Percentiles rank a stretch among this genome's conserved stretches.
These are phyloP conservation scores for Drosophila picticornis DNA, from an alignment of 2,888 invertebrate genomes.

Conservation along the genomic window DNA sequence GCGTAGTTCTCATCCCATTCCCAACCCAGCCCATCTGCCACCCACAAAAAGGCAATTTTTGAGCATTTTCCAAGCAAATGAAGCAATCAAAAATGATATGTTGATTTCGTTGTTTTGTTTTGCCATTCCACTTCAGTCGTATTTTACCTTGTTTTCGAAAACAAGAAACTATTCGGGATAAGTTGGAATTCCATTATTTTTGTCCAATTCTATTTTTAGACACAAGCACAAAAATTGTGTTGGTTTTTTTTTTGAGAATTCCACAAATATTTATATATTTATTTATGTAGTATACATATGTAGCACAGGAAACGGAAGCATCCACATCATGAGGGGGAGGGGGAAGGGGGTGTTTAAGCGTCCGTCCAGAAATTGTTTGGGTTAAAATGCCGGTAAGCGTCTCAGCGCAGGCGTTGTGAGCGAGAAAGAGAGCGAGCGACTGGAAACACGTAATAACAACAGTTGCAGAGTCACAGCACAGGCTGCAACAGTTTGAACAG, in stretches of 20 bases:
- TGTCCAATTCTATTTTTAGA: slow-evolving; percentile 61
- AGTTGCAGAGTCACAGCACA: slow-evolving; percentile 48
- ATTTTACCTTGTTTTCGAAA: slow-evolving; percentile 69
- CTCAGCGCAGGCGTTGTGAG: slow-evolving; percentile 67
- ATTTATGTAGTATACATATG: slow-evolving; percentile 3
- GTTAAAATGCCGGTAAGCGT: slow-evolving; percentile 74
- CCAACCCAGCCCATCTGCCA: slow-evolving; percentile 4
- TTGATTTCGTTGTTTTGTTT: slow-evolving; percentile 44
- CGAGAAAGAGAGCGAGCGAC: slow-evolving; percentile 10
- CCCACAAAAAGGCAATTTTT: slow-evolving; percentile 12
- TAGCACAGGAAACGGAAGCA: slow-evolving; percentile 59
- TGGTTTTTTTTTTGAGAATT: slow-evolving; percentile 19
- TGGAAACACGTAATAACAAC: slow-evolving; percentile 34
- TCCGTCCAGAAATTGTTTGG: slow-evolving; percentile 33
- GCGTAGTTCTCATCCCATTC: background rate
- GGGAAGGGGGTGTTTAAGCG: background rate
- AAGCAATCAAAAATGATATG: slow-evolving; percentile 55
- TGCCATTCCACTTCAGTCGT: slow-evolving; percentile 66
- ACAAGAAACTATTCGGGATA: slow-evolving; percentile 44
- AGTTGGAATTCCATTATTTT: slow-evolving; percentile 37
- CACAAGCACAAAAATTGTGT: slow-evolving; percentile 10
- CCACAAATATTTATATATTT: slow-evolving; percentile 15
- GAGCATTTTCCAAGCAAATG: slow-evolving; percentile 43
- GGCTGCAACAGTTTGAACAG: slow-evolving; percentile 20
- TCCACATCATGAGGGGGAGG: slow-evolving; percentile 1